Evolutionary conservation across 1,140 invertebrate genomes (phyloP).

Genomic region (Aleiodes sp.): DNA sequence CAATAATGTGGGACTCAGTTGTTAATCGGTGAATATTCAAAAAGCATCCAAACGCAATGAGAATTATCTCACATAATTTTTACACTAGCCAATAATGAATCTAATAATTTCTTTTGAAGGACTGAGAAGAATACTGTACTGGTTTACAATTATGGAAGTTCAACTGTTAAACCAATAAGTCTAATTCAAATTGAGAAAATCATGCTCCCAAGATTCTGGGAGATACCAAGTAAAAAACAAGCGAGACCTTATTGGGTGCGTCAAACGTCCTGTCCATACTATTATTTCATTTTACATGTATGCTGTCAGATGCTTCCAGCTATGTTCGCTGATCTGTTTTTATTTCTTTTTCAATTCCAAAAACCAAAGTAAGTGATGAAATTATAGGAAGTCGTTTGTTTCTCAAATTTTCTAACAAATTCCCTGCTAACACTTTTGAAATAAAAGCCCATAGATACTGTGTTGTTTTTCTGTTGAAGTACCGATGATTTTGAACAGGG

Average conservation of each 20-base stretch:
- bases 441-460: too few species aligned
- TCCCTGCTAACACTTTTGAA: too few species aligned
- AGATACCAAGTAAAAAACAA: constrained; percentile 9
- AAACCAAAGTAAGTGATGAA: too few species aligned
- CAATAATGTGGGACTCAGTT: constrained; percentile 74
- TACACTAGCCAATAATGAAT: too few species aligned
- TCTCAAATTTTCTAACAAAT: too few species aligned
- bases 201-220: constrained; percentile 64
- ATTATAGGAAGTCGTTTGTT: too few species aligned
- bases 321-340: constrained; percentile 69
- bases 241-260: constrained; percentile 36
- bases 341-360: constrained; percentile 58
- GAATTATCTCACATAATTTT: neutral
- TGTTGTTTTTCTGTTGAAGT: too few species aligned
- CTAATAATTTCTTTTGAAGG: neutral
- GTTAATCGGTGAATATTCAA: constrained; percentile 52
- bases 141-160: constrained; percentile 78
- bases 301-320: constrained; percentile 72
- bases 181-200: constrained; percentile 69
- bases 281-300: constrained; percentile 44
- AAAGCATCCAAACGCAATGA: neutral
- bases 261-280: constrained; percentile 45
- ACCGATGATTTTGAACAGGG: too few species aligned
- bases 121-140: constrained; percentile 42
- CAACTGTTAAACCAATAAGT: constrained; percentile 71